phyloP scores from a whole-genome alignment of 2,797 vertebrate species.

The Apogon talboti region DNA sequence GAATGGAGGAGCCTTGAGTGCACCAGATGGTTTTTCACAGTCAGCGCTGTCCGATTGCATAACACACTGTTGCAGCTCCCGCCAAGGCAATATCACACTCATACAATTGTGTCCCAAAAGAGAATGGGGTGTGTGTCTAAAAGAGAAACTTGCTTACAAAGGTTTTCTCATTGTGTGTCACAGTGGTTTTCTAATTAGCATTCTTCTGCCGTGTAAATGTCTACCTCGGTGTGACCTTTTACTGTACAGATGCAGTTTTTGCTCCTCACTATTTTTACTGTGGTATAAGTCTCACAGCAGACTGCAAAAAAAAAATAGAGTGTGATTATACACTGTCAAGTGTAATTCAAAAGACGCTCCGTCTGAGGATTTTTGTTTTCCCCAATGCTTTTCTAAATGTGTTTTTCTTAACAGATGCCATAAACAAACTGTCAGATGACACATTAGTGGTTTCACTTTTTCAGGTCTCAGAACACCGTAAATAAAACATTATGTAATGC shows the following conservation, averaged over 20 bases:
- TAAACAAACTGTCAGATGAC: slow-evolving; percentile 67
- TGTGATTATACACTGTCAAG: slow-evolving; percentile 57
- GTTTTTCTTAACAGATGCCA: slow-evolving; percentile 79
- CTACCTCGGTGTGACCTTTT: slow-evolving; percentile 26
- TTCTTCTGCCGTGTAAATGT: slow-evolving; percentile 13
- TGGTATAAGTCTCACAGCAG: slow-evolving; percentile 37
- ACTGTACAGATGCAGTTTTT: slow-evolving; percentile 18
- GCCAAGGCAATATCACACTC: slow-evolving; percentile 61
- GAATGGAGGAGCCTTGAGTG: slow-evolving; percentile 52
- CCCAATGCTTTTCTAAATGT: slow-evolving; percentile 55
- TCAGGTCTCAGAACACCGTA: slow-evolving; percentile 15
- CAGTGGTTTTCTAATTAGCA: slow-evolving; percentile 37
- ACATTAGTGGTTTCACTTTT: slow-evolving; percentile 20
- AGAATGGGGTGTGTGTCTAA: slow-evolving; percentile 18
- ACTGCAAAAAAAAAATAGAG: slow-evolving; percentile 39
- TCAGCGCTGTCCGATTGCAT: slow-evolving; percentile 70
- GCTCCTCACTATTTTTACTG: slow-evolving; percentile 24
- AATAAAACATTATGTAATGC: slow-evolving; percentile 15
- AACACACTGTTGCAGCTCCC: slow-evolving; percentile 54
- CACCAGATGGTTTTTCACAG: slow-evolving; percentile 69
- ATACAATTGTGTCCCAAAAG: slow-evolving; percentile 51
- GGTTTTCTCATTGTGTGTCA: slow-evolving; percentile 33
- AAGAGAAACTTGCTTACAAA: slow-evolving; percentile 33
- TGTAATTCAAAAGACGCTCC: slow-evolving; percentile 63
- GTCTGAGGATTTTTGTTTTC: slow-evolving; percentile 66